Percentiles rank a stretch among this genome's conserved stretches.
Conservation (phyloP, 35 echinoderm and acorn worm species). For the Acanthaster planci region DNA sequence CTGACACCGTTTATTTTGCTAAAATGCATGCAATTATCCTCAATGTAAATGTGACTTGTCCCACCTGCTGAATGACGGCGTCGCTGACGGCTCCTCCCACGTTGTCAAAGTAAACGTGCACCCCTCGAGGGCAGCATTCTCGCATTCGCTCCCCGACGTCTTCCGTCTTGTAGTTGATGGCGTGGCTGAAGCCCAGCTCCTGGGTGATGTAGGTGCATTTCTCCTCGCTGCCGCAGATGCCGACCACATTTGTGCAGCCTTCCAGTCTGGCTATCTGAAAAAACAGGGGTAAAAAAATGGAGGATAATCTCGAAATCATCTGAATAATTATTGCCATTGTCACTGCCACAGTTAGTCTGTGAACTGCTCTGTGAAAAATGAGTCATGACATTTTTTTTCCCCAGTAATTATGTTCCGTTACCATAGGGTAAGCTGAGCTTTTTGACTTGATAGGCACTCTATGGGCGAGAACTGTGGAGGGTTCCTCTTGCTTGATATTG, state of each 20-base stretch:
- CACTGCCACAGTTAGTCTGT: too few relatives aligned
- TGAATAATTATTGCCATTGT: too few relatives aligned
- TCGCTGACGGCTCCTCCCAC: constrained; percentile 88
- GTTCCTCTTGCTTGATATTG: too few relatives aligned
- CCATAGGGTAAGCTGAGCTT: too few relatives aligned
- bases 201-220: constrained; percentile 84
- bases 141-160: constrained; percentile 58
- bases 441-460: too few relatives aligned
- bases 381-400: too few relatives aligned
- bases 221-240: constrained; percentile 86
- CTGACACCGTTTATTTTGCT: too few relatives aligned
- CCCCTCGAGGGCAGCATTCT: constrained; percentile 78
- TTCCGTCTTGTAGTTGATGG: constrained; percentile 90
- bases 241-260: constrained; percentile 83
- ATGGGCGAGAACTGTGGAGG: too few relatives aligned
- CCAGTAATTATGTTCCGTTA: too few relatives aligned
- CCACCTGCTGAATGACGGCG: constrained; percentile 86
- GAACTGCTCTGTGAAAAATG: too few relatives aligned
- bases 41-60: too few relatives aligned
- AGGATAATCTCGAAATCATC: not conserved
- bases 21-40: too few relatives aligned
- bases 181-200: constrained; percentile 79
- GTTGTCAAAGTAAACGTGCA: constrained; percentile 96
- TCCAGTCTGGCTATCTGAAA: constrained; percentile 83
- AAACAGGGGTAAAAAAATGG: not conserved